phyloP scores from a whole-genome alignment of 2,888 invertebrate genomes.

The Drosophila yooni region DNA sequence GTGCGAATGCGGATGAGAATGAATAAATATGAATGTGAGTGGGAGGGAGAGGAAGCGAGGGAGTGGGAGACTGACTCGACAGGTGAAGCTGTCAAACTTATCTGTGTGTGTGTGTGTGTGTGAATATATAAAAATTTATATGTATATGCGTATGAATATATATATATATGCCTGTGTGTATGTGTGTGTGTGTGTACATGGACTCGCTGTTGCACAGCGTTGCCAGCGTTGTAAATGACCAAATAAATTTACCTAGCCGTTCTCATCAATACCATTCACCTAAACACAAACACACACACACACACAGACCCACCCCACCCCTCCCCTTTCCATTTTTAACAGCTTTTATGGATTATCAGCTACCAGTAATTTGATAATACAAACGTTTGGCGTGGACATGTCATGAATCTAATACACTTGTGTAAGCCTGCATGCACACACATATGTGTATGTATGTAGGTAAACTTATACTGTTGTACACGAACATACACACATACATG shows the following conservation, averaged over 20 bases:
- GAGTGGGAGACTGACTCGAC: slow-evolving; percentile 26
- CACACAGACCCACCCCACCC: too few species aligned
- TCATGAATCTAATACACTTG: slow-evolving; percentile 23
- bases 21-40: background rate
- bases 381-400: slow-evolving; percentile 25
- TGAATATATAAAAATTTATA: background rate
- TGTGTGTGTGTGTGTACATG: slow-evolving; percentile 9
- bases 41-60: slow-evolving; percentile 9
- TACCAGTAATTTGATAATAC: slow-evolving; percentile 52
- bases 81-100: slow-evolving; percentile 49
- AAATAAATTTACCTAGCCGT: background rate
- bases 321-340: background rate
- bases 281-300: background rate
- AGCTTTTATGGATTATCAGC: slow-evolving; percentile 41
- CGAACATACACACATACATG: background rate
- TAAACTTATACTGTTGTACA: background rate
- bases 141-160: background rate
- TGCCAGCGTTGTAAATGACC: slow-evolving; percentile 20
- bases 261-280: background rate
- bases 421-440: slow-evolving; percentile 3
- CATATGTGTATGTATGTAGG: background rate
- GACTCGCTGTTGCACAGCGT: background rate
- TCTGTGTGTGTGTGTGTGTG: background rate
- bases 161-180: background rate
- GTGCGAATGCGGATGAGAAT: background rate